These are phyloP conservation scores for Glaucomys volans DNA, from an alignment of 2,113 vertebrate genomes.

Conservation along the genomic window DNA sequence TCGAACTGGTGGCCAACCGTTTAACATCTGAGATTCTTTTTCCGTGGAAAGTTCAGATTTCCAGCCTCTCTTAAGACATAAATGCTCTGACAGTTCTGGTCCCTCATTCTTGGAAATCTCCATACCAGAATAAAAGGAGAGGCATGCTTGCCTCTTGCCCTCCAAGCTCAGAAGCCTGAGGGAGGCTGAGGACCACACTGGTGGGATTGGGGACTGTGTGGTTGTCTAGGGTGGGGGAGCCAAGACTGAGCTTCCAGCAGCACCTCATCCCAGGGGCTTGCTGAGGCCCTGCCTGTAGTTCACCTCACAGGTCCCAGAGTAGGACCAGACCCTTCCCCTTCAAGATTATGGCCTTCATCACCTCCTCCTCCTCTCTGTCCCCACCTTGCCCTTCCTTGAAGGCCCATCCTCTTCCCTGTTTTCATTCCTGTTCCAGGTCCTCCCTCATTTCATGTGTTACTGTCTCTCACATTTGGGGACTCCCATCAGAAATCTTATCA, in stretches of 20 bases:
- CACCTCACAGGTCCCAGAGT: too few species aligned
- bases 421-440: background rate
- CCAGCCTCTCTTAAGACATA: background rate
- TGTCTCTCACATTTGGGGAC: background rate
- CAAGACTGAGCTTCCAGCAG: background rate
- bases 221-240: background rate
- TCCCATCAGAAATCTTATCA: background rate
- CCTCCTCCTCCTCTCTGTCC: background rate
- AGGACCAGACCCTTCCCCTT: background rate
- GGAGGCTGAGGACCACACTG: background rate
- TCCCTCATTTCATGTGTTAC: background rate
- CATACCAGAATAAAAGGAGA: rapidly evolving
- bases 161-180: background rate
- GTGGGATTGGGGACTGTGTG: too few species aligned
- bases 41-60: background rate
- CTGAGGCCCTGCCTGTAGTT: background rate
- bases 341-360: background rate
- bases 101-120: background rate
- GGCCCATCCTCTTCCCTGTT: too few species aligned
- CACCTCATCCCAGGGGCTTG: too few species aligned
- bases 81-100: background rate
- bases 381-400: background rate
- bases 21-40: background rate
- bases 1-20: background rate
- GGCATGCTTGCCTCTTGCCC: background rate